phyloP scores from a whole-genome alignment of 2,797 vertebrate species.

The Eremophila alpestris region DNA sequence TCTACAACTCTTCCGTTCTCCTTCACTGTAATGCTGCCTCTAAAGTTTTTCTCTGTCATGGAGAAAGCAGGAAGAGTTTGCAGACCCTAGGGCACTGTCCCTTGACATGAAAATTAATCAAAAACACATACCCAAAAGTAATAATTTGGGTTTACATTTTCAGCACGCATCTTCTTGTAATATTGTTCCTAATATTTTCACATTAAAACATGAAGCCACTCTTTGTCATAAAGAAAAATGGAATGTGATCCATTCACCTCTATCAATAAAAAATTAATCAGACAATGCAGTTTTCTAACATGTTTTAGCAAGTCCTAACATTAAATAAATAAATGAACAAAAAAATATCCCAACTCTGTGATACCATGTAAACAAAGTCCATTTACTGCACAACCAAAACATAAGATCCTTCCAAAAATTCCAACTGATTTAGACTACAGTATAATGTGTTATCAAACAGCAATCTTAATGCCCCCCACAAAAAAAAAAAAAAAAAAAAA shows the following conservation, averaged over 20 bases:
- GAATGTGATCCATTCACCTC: background rate
- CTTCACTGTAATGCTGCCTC: background rate
- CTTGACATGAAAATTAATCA: background rate
- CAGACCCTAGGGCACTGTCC: background rate
- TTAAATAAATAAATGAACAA: background rate
- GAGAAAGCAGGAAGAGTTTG: background rate
- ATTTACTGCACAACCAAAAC: background rate
- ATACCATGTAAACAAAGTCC: background rate
- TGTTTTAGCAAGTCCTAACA: background rate
- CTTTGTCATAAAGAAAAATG: background rate
- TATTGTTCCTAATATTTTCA: background rate
- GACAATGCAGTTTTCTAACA: background rate
- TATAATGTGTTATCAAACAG: background rate
- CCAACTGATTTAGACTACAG: background rate
- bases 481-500: too few species aligned
- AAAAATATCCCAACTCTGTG: background rate
- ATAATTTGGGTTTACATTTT: background rate
- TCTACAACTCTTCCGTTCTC: background rate
- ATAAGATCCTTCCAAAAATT: background rate
- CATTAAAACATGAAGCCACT: background rate
- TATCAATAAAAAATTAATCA: background rate
- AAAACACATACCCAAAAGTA: background rate
- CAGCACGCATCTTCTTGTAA: background rate
- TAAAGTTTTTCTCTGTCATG: background rate
- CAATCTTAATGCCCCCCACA: background rate